Base-by-base conservation (phyloP, 2,113 vertebrate species). In the Xyliphius kryptos region DNA sequence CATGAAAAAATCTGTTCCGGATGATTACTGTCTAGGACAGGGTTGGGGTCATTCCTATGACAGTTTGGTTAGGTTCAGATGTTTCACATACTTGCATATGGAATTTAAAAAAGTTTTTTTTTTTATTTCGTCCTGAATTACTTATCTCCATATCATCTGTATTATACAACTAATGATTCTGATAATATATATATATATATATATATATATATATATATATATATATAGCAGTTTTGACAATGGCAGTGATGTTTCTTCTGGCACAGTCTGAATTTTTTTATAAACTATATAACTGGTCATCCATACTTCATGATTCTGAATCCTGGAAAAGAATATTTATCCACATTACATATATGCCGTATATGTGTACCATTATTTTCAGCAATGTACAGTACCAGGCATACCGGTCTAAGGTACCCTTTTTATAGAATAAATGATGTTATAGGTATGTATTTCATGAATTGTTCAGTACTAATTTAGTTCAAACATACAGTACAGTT, bases 11-110 rank as follows among this genome's bases (percentile, higher is more conserved):
- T n/a, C 47, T 57, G 12, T 48, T 38, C 43, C 16, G 32, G 56
- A 55, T 15, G 38, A 60, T 54, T 44, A 44, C 56, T 44, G 40
- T 44, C 56, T 43, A 58, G 40, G 40, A 44, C 13, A 22, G 40
- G 15, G 13, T 26, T 15, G 40, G 19, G 56, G 56, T 58, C 40
- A 58, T 58, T 40, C 14, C 19, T 9, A 26, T 9, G n/a, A 41
- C 19, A 21, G 20, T 21, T 22, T 57, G 55, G 38, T 57, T 57
- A 57, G 19, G 20, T 58, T n/a, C 14, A 44, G 40, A 58, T 15
- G 40, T 58, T 58, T 44, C 8, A 58, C 40, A 58, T 44, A 58
- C 26, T 58, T 44, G 19, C 38, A 44, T 44, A 9, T 10, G 20
- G 56, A 44, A 26, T 21, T 19, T n/a, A 57, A n/a, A 43, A 20